A percentile compares a stretch with the other conserved stretches of the same genome.
Evolutionary conservation across 2,113 vertebrate genomes (phyloP).

Genomic region (Tiliqua scincoides): DNA sequence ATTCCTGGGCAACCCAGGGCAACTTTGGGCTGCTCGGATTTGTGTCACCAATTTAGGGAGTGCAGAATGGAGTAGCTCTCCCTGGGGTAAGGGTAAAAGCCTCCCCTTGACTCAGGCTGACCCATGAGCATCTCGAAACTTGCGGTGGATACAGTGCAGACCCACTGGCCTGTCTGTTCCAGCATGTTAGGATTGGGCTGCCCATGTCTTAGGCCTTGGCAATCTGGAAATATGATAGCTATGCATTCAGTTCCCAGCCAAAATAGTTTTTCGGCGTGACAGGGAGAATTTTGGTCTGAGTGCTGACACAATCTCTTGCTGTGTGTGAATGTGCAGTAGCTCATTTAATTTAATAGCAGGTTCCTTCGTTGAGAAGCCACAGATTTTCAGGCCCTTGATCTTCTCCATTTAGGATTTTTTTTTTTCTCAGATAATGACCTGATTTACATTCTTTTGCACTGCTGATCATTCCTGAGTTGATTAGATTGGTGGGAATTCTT

Average conservation of each 20-base stretch:
- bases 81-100: too few relatives aligned
- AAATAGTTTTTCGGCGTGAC: conserved; percentile 39
- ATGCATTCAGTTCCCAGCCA: conserved; percentile 35
- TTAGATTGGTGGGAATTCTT: conserved; percentile 16
- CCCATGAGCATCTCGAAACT: too few relatives aligned
- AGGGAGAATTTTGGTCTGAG: conserved; percentile 43
- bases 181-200: too few relatives aligned
- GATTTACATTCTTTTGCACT: conserved; percentile 31
- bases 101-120: too few relatives aligned
- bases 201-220: conserved; percentile 4
- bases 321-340: not conserved
- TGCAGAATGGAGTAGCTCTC: too few relatives aligned
- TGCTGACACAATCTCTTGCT: conserved; percentile 18
- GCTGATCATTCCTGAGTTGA: conserved; percentile 36
- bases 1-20: too few relatives aligned
- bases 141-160: too few relatives aligned
- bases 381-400: not conserved
- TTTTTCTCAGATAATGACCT: conserved; percentile 37
- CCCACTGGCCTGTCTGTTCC: too few relatives aligned
- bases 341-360: conserved; percentile 44
- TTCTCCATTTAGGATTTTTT: conserved; percentile 53
- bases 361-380: conserved; percentile 21
- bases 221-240: conserved; percentile 42
- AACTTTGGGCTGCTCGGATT: too few relatives aligned
- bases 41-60: too few relatives aligned